Base-by-base conservation (phyloP, 1,140 invertebrate species). In the Plectrocnemia conspersa region DNA sequence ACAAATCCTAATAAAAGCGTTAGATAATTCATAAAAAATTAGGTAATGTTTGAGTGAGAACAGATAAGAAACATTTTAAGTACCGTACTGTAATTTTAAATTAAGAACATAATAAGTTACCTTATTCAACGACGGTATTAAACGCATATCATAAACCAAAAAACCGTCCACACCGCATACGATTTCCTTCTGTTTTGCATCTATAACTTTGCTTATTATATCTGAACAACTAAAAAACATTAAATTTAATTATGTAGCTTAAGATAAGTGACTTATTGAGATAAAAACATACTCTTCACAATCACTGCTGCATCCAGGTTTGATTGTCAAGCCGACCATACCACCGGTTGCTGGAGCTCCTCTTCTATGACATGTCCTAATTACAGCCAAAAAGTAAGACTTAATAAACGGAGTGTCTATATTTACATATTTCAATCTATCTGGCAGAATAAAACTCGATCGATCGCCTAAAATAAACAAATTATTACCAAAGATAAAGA, bases 261-360 rank as follows among this genome's bases (percentile, higher is more conserved):
- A 7, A 7, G 16, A 7, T 6, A 38, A 19, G 7, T 44, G 22
- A 7, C 22, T 9, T 19, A 22, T 19, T 13, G 13, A 2, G 3
- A 25, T 47, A 13, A 7, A 6, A 32, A 48, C 69, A 66, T 54
- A 74, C 71, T 64, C 62, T 33, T 67, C 62, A 64, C 70, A 64
- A 10, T 59, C 62, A 1, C 62, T 65, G 38, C 70, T 64, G 0
- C 65, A 58, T 15, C 74, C 73, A 5, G 73, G 64, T 38, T 73
- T 73, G 4, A 83, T 66, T 52, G 81, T 72, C 33, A 71, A 66
- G 3, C 84, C 83, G 1, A 80, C 78, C 85, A 88, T 86, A 22
- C 84, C 85, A 1, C 84, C 82, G 3, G 84, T 88, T 4, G 83
- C 84, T 35, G 77, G 76, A 3, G 82, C 82, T 6, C 75, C 78